Conservation (phyloP, 2,888 invertebrate genomes). For the Syrista parreyssii region DNA sequence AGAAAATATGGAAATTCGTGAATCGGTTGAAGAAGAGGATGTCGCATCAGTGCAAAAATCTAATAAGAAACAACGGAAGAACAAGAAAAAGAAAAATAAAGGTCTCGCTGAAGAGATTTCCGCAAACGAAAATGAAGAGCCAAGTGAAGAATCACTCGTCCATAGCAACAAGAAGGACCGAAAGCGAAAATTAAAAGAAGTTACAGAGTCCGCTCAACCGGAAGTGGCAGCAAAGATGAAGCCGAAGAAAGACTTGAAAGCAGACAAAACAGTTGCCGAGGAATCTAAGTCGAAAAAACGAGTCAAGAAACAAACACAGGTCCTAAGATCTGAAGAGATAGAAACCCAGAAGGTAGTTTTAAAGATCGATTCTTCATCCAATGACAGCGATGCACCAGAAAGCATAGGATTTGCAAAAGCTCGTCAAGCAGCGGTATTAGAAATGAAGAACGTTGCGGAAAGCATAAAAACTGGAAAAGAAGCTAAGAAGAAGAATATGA, state of each 20-base stretch:
- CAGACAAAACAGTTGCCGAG: not conserved
- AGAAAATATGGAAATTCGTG: not conserved
- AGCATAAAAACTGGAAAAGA: conserved; percentile 21
- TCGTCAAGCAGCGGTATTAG: conserved; percentile 13
- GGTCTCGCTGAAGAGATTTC: conserved; percentile 5
- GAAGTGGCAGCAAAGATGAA: conserved; percentile 10
- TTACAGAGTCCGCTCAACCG: not conserved
- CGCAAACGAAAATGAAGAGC: conserved; percentile 13
- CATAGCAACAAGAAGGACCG: conserved; percentile 17
- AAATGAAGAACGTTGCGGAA: conserved; percentile 16
- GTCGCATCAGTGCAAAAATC: not conserved
- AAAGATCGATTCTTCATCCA: not conserved
- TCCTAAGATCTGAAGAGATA: not conserved
- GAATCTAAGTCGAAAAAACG: not conserved
- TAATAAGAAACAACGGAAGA: conserved; percentile 16
- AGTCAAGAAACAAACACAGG: not conserved
- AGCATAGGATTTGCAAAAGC: conserved; percentile 25
- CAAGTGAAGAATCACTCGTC: conserved; percentile 9
- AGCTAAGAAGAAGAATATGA: conserved; percentile 22
- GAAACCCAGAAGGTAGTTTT: not conserved
- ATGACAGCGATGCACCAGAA: conserved; percentile 22
- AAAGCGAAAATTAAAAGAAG: conserved; percentile 12
- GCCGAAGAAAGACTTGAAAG: not conserved
- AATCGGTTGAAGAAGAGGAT: conserved; percentile 1
- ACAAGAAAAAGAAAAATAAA: conserved; percentile 22